Evolutionary conservation across 2,888 invertebrate species (phyloP), one percentile per base, ranked within the genome.

Genomic region (Pyralis farinalis): DNA sequence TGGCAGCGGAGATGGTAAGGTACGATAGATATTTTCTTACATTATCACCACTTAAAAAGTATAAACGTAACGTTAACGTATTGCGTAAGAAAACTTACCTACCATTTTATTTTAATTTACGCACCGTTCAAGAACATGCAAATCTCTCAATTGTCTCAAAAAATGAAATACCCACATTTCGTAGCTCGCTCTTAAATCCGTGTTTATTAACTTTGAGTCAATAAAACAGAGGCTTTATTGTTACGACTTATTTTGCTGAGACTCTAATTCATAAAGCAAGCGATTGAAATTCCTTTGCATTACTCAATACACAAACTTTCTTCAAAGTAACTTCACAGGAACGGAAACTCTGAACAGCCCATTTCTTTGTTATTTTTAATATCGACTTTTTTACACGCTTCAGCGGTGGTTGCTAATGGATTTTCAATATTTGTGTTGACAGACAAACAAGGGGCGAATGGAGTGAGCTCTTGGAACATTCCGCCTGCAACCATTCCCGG

Each of bases 341-440:
- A 43, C 47, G 46, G 58, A 54, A 78, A 73, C 70, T 76, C 73
- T 71, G 69, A 63, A 63, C 62, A 61, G 66, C 59, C 63, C 67
- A 69, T 76, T 78, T 73, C 74, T 77, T 77, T 79, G 77, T 80
- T 80, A 78, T 81, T 79, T 82, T 80, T 77, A 78, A 80, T 80
- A 80, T 74, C 74, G 74, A 72, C 75, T 75, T 79, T 78, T 75
- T 76, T 80, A 55, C n/a, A n/a, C 74, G 76, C 76, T 71, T 63
- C 56, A 71, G 60, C 63, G 71, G 72, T 67, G 73, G 74, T 73
- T 76, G 74, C 77, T 85, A 85, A 86, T 85, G 85, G 84, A 84
- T 83, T 86, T 78, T 79, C 83, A 85, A 84, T 85, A 85, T 85
- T 85, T 84, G 79, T 81, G 68, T 82, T 81, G 79, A 78, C 81